Evolutionary conservation across 2,113 vertebrate genomes (phyloP), one percentile per base, ranked within the genome.

Genomic region (Upupa epops): DNA sequence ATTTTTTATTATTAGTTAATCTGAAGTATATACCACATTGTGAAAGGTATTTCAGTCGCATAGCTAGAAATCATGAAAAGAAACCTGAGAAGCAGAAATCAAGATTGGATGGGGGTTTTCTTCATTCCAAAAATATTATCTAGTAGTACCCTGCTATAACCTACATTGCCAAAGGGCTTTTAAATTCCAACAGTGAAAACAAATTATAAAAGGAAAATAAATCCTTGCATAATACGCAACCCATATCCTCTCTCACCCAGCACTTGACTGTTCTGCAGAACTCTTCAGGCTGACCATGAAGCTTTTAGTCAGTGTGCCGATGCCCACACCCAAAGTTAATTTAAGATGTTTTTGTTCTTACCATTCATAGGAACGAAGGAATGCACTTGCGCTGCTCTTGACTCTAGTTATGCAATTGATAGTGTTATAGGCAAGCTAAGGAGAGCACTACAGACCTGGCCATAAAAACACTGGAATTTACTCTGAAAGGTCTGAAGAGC

Each of bases 291-390:
- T 72, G 84, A 49, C 59, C 24, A 84, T 19, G 76, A 90, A 73
- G 73, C 21, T 90, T 75, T 66, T 17, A 70, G 6, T 74, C 77
- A 90, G 88, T 15, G 29, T 28, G 40, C 32, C 0, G 5, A 58
- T 68, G 84, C 13, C 81, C 91, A 94, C 84, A 51, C 84, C 77
- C 84, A 89, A 69, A 71, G 75, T 79, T 42, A 86, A 79, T 40
- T 86, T 87, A 34, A 70, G 51, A 59, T 28, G 32, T 1, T 89
- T 89, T 86, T 92, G 32, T 72, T 94, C 81, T 75, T 82, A 49
- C 28, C 71, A 49, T 75, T 90, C 63, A 70, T 40, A 64, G 25
- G 68, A 42, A 75, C 72, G 60, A 90, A 86, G 37, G 89, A 92
- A 94, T 82, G 89, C 31, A 82, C 54, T 90, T 90, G 70, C 29